phyloP scores from a whole-genome alignment of 2,888 invertebrate species.

The Sycophila texana region DNA sequence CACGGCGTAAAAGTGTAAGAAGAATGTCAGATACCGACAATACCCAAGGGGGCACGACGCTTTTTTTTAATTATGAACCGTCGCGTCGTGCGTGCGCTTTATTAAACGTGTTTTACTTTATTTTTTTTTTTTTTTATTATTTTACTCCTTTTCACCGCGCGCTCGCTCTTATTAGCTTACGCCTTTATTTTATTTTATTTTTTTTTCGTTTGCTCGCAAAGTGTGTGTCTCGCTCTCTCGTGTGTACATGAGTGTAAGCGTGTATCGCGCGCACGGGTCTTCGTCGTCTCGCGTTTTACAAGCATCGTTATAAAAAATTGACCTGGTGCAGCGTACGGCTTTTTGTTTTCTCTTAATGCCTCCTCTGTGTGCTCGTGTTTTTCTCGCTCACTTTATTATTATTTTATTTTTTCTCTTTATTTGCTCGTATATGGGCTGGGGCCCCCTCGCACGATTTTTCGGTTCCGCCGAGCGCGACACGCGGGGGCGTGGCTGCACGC shows the following conservation, averaged over 20 bases:
- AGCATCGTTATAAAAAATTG: constrained; percentile 58
- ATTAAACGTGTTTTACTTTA: constrained; percentile 50
- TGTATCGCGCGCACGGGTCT: constrained; percentile 27
- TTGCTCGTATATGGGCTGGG: constrained; percentile 27
- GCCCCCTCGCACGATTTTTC: constrained; percentile 56
- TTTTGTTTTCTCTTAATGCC: constrained; percentile 10
- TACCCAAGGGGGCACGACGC: constrained; percentile 64
- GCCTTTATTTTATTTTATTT: neutral
- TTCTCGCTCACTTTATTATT: neutral
- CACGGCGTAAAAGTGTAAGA: constrained; percentile 61
- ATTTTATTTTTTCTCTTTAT: constrained; percentile 2
- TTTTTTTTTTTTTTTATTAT: constrained; percentile 9
- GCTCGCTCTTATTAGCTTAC: neutral
- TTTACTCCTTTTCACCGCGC: neutral
- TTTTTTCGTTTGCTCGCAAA: neutral
- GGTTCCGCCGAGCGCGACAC: constrained; percentile 20
- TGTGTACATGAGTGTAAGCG: constrained; percentile 42
- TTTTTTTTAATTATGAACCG: constrained; percentile 49
- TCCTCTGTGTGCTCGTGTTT: too few species aligned
- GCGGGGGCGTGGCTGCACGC: neutral
- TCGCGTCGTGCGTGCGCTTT: constrained; percentile 53
- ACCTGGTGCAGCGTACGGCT: constrained; percentile 47
- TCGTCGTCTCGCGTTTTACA: constrained; percentile 41
- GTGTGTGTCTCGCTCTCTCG: neutral
- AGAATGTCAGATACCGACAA: constrained; percentile 68